Base-by-base conservation (phyloP, 2,888 invertebrate genomes). In the Mantis religiosa region DNA sequence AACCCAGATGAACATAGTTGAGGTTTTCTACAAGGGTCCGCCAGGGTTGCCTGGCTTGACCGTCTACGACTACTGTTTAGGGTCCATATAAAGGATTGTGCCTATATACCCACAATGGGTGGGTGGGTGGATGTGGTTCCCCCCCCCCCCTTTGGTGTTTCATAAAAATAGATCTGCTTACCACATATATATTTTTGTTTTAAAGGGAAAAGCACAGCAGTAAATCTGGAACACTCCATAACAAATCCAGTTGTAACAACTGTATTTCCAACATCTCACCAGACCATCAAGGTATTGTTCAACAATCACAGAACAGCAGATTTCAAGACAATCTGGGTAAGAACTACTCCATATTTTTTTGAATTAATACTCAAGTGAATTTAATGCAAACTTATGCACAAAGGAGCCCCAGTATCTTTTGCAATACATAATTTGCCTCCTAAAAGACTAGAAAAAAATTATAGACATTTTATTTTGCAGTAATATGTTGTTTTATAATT, bases 281-380 rank as follows among this genome's bases (percentile, higher is more conserved):
- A 90, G 20, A 90, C 92, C 7, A 90, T 91, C 82, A 92, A 92
- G 90, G 91, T 92, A 47, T 90, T 92, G 30, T 92, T 92, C 87
- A 91, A 91, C 85, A 91, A 91, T 83, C 89, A 92, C 86, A 90
- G 90, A 85, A 90, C 91, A 27, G 91, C 91, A 25, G 91, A 92
- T 88, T 92, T 92, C 91, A 91, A 92, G 89, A 91, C 91, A 87
- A 90, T 92, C 27, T 92, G 92, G 92, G 91, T 92, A 89, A 89
- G 91, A 86, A 27, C 27, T 54, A 28, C 8, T 71, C 28, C n/a
- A 71, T 84, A 28, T 15, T 6, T 34, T 20, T 9, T 12, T 81
- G 12, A 30, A 87, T 85, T 89, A 28, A 81, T 25, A 27, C n/a
- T 27, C 83, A 28, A 28, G 54, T n/a, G 8, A 87, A 87, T 54